A percentile compares a stretch with the other conserved stretches of the same genome.
phyloP scores from a whole-genome alignment of 2,797 vertebrate genomes.

The Neosilurus hyrtlii region DNA sequence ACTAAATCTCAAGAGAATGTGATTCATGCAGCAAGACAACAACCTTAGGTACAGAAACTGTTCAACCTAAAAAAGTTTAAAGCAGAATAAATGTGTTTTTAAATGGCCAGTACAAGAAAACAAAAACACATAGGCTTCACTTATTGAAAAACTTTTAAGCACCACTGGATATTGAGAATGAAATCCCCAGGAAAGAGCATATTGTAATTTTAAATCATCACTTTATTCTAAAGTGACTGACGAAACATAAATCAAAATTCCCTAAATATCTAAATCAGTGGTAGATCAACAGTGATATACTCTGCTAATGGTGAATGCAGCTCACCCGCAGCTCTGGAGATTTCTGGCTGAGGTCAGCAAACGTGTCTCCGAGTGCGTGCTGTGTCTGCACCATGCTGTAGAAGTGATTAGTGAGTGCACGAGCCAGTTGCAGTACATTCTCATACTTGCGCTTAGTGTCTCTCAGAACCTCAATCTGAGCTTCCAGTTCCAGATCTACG shows the following conservation, averaged over 20 bases:
- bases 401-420: constrained; percentile 89
- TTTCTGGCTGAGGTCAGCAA: constrained; percentile 97
- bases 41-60: too few species aligned
- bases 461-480: constrained; percentile 91
- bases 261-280: neutral
- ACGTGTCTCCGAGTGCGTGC: constrained; percentile 90
- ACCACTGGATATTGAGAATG: neutral
- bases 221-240: neutral
- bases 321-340: constrained; percentile 93
- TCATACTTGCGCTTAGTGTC: constrained; percentile 97
- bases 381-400: constrained; percentile 98
- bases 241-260: neutral
- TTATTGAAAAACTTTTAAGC: neutral
- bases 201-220: neutral
- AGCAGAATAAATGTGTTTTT: too few species aligned
- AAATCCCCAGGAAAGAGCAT: neutral
- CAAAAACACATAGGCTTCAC: too few species aligned
- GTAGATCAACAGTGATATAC: neutral
- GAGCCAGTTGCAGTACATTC: constrained; percentile 83
- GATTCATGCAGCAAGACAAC: too few species aligned
- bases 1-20: too few species aligned
- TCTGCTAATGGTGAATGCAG: neutral
- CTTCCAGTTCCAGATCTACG: constrained; percentile 92
- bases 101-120: too few species aligned
- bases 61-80: too few species aligned